phyloP scores from a whole-genome alignment of 2,113 vertebrate species.

The Candoia aspera region DNA sequence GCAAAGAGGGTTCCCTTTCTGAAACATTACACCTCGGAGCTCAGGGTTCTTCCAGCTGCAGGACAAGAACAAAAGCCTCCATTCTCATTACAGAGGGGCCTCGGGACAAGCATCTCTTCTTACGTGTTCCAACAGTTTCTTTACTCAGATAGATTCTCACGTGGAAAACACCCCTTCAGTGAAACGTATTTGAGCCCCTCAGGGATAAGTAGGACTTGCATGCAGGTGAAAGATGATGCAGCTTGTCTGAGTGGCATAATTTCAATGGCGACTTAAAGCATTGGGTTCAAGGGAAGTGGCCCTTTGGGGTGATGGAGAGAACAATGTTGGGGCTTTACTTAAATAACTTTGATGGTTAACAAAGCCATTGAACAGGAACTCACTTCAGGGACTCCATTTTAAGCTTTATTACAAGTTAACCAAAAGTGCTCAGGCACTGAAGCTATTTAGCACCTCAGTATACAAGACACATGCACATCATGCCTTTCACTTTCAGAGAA shows the following conservation, averaged over 20 bases:
- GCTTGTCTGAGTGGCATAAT: too few relatives aligned
- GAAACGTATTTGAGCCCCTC: not conserved
- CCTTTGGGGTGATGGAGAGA: not conserved
- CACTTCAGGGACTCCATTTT: too few relatives aligned
- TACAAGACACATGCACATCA: too few relatives aligned
- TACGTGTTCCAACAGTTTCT: slow-evolving; percentile 15
- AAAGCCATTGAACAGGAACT: too few relatives aligned
- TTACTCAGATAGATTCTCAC: not conserved
- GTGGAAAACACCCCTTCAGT: slow-evolving; percentile 6
- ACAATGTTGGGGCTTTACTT: not conserved
- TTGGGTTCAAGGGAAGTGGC: not conserved
- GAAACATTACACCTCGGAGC: slow-evolving; percentile 62
- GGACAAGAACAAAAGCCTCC: slow-evolving; percentile 56
- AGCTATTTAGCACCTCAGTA: too few relatives aligned
- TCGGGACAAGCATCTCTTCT: slow-evolving; percentile 51
- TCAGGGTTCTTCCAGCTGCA: slow-evolving; percentile 65
- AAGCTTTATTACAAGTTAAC: too few relatives aligned
- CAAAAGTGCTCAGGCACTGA: too few relatives aligned
- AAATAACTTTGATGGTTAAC: too few relatives aligned
- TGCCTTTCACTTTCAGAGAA: too few relatives aligned
- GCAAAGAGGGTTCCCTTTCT: slow-evolving; percentile 40
- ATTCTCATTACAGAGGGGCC: slow-evolving; percentile 44
- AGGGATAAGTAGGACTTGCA: not conserved
- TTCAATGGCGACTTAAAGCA: not conserved
- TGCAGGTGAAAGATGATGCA: not conserved